phyloP scores from a whole-genome alignment of 92 coral and sea anemone species.

The Isaurus tuberculatus region DNA sequence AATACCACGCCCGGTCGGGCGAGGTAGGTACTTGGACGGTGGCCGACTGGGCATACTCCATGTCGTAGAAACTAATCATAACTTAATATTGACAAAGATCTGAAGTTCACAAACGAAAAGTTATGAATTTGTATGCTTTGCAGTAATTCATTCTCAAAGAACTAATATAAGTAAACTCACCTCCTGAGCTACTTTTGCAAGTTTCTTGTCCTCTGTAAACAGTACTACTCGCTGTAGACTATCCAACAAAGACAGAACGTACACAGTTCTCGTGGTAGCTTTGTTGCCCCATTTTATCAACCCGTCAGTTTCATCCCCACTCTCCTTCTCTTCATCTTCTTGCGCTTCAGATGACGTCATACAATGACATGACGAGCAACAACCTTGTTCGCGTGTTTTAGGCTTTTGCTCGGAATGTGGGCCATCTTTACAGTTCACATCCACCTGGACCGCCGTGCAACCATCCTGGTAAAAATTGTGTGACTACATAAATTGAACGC shows the following conservation, averaged over 20 bases:
- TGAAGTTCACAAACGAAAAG: too few relatives aligned
- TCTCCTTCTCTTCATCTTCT: slow-evolving; percentile 44
- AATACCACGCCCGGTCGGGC: too few relatives aligned
- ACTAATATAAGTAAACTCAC: slow-evolving; percentile 33
- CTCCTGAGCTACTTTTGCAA: slow-evolving; percentile 75
- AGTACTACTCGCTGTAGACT: slow-evolving; percentile 87
- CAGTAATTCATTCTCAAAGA: not conserved
- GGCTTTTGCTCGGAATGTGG: slow-evolving; percentile 62
- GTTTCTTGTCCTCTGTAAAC: slow-evolving; percentile 74
- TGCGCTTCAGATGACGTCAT: slow-evolving; percentile 49
- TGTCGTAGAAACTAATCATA: too few relatives aligned
- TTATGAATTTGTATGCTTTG: too few relatives aligned
- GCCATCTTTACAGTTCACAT: slow-evolving; percentile 56
- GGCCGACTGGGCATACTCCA: too few relatives aligned
- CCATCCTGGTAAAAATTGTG: slow-evolving; percentile 75
- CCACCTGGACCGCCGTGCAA: slow-evolving; percentile 63
- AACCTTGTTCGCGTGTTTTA: slow-evolving; percentile 45
- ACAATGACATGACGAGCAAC: slow-evolving; percentile 48
- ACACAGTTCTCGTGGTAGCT: slow-evolving; percentile 68
- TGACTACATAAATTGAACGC: too few relatives aligned
- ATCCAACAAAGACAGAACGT: slow-evolving; percentile 88
- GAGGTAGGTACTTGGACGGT: too few relatives aligned
- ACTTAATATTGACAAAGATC: too few relatives aligned
- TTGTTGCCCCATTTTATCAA: slow-evolving; percentile 41
- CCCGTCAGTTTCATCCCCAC: slow-evolving; percentile 72